Base-by-base conservation (phyloP, 2,797 vertebrate genomes). In the Rhyacichthys aspro region DNA sequence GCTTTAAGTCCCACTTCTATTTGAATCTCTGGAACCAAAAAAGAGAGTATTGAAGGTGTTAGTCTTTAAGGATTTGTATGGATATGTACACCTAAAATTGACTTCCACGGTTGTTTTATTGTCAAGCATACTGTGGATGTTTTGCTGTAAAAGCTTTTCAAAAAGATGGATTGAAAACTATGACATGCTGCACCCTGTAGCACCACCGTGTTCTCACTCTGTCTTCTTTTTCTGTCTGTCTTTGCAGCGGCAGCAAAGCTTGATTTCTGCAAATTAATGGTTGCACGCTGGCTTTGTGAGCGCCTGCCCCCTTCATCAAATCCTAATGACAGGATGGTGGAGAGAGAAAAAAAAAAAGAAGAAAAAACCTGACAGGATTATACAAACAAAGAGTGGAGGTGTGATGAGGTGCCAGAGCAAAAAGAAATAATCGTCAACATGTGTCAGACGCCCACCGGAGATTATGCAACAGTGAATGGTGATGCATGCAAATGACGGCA, bases 371-470 rank as follows among this genome's bases (percentile, higher is more conserved):
- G 76, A 79, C 67, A 57, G 74, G 75, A 85, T 79, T 84, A 84
- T 60, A 72, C 70, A 77, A 84, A 89, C 80, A 84, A 76, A 75
- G 64, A 66, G 56, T 74, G 84, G 81, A 82, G 81, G 85, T 83
- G 82, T 82, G 81, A 85, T 72, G 76, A 78, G 70, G 56, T 83
- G 83, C 72, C 73, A 64, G 74, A 59, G 46, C 64, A 61, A 66
- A 77, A 71, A 53, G 7, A 79, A 81, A 79, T 77, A 79, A 82
- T 75, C 74, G 73, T 70, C 78, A 72, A 72, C 81, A 81, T 69
- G 63, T 83, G 80, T 88, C 76, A 82, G 42, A 70, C 60, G 11
- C 74, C 72, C 60, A 68, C 63, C 34, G 16, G 48, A 58, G 79
- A 82, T 80, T 72, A 73, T 55, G 56, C 61, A 66, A 39, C 42